Evolutionary conservation across 2,113 vertebrate genomes (phyloP).

Genomic region (Oryzias curvinotus): DNA sequence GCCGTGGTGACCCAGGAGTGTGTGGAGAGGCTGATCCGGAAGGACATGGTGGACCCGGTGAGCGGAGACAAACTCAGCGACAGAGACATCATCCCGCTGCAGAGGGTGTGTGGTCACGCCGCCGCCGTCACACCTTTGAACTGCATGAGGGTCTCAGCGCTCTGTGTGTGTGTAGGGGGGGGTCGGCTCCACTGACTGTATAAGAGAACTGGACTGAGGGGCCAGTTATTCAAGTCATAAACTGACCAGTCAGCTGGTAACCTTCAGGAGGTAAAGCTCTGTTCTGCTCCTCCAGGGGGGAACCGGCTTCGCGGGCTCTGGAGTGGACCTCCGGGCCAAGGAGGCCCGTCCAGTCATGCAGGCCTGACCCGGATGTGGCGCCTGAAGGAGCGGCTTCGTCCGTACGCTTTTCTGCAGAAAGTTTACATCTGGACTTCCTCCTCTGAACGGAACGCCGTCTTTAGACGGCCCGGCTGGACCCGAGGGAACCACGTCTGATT

Average conservation of each 20-base stretch:
- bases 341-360: constrained; percentile 91
- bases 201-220: no score
- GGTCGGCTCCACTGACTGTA: no score
- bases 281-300: constrained; percentile 76
- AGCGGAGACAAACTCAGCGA: constrained; percentile 80
- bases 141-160: no score
- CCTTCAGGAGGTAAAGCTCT: background rate
- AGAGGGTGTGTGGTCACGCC: constrained; percentile 70
- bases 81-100: constrained; percentile 85
- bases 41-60: constrained; percentile 87
- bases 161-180: no score
- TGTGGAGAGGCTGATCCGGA: constrained; percentile 87
- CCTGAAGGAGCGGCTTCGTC: no score
- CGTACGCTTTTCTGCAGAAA: no score
- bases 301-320: constrained; percentile 85
- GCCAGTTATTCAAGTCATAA: no score
- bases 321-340: constrained; percentile 83
- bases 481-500: no score
- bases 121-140: background rate
- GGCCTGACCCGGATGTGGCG: constrained; percentile 68
- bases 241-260: background rate
- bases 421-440: no score
- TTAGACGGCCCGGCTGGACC: no score
- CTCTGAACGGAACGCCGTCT: no score
- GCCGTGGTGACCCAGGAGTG: constrained; percentile 88